These are phyloP conservation scores for Macquaria ambigua DNA, from an alignment of 2,113 vertebrate species.

Conservation along the genomic window DNA sequence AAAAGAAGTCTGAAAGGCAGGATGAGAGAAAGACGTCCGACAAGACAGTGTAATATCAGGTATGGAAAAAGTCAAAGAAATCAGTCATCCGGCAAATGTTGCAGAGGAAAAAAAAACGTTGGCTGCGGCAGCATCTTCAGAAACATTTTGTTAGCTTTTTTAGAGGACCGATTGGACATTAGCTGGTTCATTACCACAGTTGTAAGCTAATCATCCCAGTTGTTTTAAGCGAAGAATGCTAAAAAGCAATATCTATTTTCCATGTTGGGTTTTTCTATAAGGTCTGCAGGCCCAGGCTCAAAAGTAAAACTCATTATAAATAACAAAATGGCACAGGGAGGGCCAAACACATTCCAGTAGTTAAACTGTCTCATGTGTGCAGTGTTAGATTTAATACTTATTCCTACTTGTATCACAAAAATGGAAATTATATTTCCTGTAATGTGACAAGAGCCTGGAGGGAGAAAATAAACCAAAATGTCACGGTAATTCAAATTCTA, in stretches of 20 bases:
- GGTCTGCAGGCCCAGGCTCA: not conserved
- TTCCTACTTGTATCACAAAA: conserved; percentile 26
- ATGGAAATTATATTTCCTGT: conserved; percentile 25
- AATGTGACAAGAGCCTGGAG: conserved; percentile 10
- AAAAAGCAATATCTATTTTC: not conserved
- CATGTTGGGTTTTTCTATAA: not conserved
- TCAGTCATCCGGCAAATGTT: not conserved
- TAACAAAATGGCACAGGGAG: conserved; percentile 5
- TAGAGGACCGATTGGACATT: not conserved
- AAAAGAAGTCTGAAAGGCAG: not conserved
- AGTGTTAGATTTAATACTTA: conserved; percentile 7
- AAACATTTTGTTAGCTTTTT: not conserved
- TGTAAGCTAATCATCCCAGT: not conserved
- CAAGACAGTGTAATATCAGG: not conserved
- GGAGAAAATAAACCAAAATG: conserved; percentile 31
- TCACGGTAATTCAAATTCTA: conserved; percentile 5
- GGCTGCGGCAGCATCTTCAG: not conserved
- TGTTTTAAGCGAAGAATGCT: not conserved
- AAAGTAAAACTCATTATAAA: conserved; percentile 24
- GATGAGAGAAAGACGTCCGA: not conserved
- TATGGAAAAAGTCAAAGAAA: not conserved
- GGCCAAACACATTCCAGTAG: not conserved
- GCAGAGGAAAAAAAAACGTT: not conserved
- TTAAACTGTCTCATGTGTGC: conserved; percentile 11
- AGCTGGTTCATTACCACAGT: not conserved